These are phyloP conservation scores for Bucco capensis DNA, from an alignment of 2,113 vertebrate genomes.

Conservation along the genomic window DNA sequence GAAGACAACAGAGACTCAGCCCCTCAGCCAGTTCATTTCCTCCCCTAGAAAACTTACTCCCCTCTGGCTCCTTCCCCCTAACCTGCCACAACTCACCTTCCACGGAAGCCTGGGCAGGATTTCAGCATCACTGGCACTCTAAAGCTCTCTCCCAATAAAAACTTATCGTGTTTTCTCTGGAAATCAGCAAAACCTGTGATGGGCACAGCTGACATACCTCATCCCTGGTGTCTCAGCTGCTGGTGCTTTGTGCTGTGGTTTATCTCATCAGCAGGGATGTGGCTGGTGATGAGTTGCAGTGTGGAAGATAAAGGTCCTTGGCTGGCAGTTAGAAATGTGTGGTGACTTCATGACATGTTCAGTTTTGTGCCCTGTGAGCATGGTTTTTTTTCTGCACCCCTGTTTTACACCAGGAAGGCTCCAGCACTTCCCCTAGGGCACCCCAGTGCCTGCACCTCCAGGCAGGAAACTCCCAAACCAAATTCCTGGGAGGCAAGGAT, in stretches of 20 bases:
- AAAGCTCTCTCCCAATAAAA: neutral
- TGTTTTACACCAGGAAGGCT: fast-evolving
- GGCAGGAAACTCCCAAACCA: neutral
- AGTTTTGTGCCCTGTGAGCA: fast-evolving
- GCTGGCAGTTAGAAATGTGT: fast-evolving
- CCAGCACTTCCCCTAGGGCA: fast-evolving
- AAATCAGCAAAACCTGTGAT: neutral
- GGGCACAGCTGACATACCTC: neutral
- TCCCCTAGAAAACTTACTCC: neutral
- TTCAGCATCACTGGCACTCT: fast-evolving
- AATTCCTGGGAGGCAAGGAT: neutral
- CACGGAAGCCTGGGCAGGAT: fast-evolving
- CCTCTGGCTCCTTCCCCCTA: neutral
- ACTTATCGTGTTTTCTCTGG: fast-evolving
- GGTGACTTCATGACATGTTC: fast-evolving
- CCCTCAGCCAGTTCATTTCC: neutral
- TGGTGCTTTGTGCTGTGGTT: neutral
- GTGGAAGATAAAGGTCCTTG: neutral
- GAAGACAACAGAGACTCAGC: neutral
- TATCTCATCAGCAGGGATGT: neutral
- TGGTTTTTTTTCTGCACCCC: neutral
- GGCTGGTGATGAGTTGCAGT: neutral
- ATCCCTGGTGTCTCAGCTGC: neutral
- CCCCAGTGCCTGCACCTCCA: fast-evolving
- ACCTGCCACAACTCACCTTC: fast-evolving